Evolutionary conservation across 2,888 invertebrate genomes (phyloP).

Genomic region (Stegophylla sp.): DNA sequence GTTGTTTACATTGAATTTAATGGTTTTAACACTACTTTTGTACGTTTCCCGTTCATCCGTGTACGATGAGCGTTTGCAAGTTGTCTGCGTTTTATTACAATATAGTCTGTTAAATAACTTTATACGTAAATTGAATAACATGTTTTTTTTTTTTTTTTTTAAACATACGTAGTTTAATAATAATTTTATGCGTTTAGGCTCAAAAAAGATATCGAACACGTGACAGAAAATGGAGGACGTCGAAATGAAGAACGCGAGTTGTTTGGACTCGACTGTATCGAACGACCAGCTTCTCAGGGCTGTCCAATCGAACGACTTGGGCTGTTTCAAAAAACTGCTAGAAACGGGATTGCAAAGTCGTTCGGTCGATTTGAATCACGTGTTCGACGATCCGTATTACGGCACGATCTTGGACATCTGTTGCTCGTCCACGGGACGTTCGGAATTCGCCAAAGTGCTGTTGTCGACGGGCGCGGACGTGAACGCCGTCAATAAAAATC

Average conservation of each 20-base stretch:
- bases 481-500: conserved; percentile 69
- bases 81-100: too few relatives aligned
- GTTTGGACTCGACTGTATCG: conserved; percentile 2
- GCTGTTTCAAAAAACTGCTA: conserved; percentile 68
- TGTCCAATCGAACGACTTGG: conserved; percentile 68
- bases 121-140: too few relatives aligned
- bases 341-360: conserved; percentile 64
- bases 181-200: too few relatives aligned
- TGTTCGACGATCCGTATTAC: conserved; percentile 69
- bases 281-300: conserved; percentile 67
- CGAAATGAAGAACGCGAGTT: conserved; percentile 50
- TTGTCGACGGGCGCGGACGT: conserved; percentile 71
- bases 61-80: too few relatives aligned
- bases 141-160: too few relatives aligned
- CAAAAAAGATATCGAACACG: neutral
- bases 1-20: too few relatives aligned
- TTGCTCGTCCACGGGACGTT: conserved; percentile 66
- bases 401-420: conserved; percentile 72
- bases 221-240: conserved; percentile 44
- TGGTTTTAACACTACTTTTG: too few relatives aligned
- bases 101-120: too few relatives aligned
- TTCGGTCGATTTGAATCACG: conserved; percentile 68
- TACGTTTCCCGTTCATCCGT: too few relatives aligned
- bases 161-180: too few relatives aligned
- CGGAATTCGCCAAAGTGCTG: conserved; percentile 70